Base-by-base conservation (phyloP, 2,888 invertebrate genomes). In the Drosophila ezoana region DNA sequence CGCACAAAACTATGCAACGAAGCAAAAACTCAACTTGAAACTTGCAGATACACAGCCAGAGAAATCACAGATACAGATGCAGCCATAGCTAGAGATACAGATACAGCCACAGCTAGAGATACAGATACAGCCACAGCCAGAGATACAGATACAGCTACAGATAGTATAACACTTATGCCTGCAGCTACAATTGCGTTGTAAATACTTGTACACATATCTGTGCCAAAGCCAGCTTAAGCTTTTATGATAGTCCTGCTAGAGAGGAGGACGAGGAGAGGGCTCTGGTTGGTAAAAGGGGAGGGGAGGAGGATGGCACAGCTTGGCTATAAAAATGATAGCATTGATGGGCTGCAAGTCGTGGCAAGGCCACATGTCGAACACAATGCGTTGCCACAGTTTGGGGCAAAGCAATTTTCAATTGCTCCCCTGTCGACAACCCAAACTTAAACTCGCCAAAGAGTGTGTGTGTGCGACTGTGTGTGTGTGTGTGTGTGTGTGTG, bases 1-100 rank as follows among this genome's bases (percentile, higher is more conserved):
- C 49, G 56, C 43, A 59, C 44, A 72, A 51, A 81, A 78, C 69
- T 69, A 59, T 66, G 63, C 78, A 62, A 63, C 59, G 60, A 66
- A 59, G 74, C 57, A 40, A 63, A 68, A 71, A 67, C 23, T 48
- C 51, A 79, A 72, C 69, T 64, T 41, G 63, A 48, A 45, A 57
- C 60, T 76, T 45, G 28, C 28, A 45, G 33, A 14, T 58, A 70
- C 52, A 62, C 58, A 52, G 35, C 11, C 23, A 35, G 64, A 63
- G 65, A 45, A 35, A 9, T 40, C 23, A 60, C 65, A 69, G 11
- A 37, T 35, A 58, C 13, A 48, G 33, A 16, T 56, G 44, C 8
- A 28, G 11, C 14, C 33, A 67, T 13, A 48, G n/a, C n/a, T n/a
- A n/a, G n/a, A n/a, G 32, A 14, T 44, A 54, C 66, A 51, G 35